Base-by-base conservation (phyloP, 2,888 invertebrate species). In the Asteroscopus sphinx region DNA sequence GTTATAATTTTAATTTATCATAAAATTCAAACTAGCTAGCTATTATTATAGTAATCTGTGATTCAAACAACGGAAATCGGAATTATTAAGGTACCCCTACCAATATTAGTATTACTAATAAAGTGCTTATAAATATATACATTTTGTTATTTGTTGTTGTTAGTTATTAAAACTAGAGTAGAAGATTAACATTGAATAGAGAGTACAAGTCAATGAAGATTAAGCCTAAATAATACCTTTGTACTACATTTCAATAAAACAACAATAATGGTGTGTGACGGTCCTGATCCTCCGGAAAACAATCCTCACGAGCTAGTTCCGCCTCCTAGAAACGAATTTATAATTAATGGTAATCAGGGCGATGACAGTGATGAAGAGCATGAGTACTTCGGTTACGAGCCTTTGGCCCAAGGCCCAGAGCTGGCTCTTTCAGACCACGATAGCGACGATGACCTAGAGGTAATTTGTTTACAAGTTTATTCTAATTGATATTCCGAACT, bases 351-450 rank as follows among this genome's bases (percentile, higher is more conserved):
- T 9, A 82, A 85, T 41, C 81, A 83, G 6, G 81, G 81, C 11
- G 95, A 93, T 11, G 95, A 95, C 36, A 94, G 94, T 54, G 95
- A 95, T 56, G 95, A 95, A 56, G 88, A 90, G 37, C 88, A 90
- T 59, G 92, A 91, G 39, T 89, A 95, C 73, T 94, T 94, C 52
- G 95, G 95, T 2, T 95, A 95, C 69, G 92, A 95, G 74, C 95
- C 94, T 0, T 74, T 95, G 36, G 93, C 95, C 0, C 91, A 94
- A 73, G 93, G 88, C 0, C 93, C 93, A 1, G 93, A 92, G 39
- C 80, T 85, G 35, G 77, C 76, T 2, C 75, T 79, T 32, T 85
- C 86, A 0, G 87, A 90, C 46, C 81, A 83, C 36, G 88, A 89
- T 12, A 87, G 84, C 51, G 89, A 89, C 35, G 89, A 91, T 12